A percentile compares a stretch with the other conserved stretches of the same genome.
Conservation (phyloP, 2,888 invertebrate species). For the Lepidochitona cinerea region DNA sequence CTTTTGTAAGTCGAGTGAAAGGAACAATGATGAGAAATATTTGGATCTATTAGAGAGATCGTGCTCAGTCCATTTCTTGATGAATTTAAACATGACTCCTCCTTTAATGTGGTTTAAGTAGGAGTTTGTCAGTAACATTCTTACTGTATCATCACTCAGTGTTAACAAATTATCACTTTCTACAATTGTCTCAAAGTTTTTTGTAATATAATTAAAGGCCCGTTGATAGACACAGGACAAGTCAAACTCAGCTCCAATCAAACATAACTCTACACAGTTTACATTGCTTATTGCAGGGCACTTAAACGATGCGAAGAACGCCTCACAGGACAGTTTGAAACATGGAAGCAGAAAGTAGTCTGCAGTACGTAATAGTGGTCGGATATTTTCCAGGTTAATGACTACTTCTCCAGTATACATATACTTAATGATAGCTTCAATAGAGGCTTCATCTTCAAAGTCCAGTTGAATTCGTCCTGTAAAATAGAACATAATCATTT, state of each 20-base stretch:
- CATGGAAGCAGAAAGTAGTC: constrained; percentile 54
- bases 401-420: constrained; percentile 45
- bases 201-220: constrained; percentile 44
- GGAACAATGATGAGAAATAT: constrained; percentile 44
- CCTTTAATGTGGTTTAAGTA: constrained; percentile 44
- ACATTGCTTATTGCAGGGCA: constrained; percentile 34
- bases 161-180: constrained; percentile 40
- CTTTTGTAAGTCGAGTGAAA: constrained; percentile 40
- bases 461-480: constrained; percentile 42
- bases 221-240: constrained; percentile 41
- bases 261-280: constrained; percentile 49
- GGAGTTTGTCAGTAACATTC: constrained; percentile 38
- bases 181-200: constrained; percentile 48
- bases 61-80: constrained; percentile 46
- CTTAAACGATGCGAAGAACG: constrained; percentile 30
- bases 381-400: constrained; percentile 35
- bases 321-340: constrained; percentile 42
- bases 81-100: constrained; percentile 46
- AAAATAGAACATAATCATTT: too few relatives aligned
- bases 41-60: constrained; percentile 32
- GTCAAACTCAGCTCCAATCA: constrained; percentile 49
- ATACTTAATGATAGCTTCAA: constrained; percentile 45
- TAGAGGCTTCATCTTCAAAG: constrained; percentile 39
- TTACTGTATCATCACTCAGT: constrained; percentile 46
- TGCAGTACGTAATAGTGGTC: constrained; percentile 48